phyloP scores from a whole-genome alignment of 1,140 invertebrate genomes.

The Semibalanus balanoides region DNA sequence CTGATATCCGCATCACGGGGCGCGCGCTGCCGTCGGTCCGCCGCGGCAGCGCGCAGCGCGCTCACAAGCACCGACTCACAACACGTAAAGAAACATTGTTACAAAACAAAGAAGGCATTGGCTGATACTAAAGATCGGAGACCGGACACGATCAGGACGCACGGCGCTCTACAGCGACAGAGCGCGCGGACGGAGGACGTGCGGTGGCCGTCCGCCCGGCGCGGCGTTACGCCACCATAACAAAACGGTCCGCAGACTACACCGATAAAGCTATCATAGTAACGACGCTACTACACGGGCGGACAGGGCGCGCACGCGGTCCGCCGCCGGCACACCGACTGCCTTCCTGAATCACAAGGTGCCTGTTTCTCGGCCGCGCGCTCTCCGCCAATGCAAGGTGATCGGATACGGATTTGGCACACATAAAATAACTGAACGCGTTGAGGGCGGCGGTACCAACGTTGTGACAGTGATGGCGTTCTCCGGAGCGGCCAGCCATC shows the following conservation, averaged over 20 bases:
- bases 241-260: not conserved
- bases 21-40: too few relatives aligned
- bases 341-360: too few relatives aligned
- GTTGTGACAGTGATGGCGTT: too few relatives aligned
- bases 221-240: not conserved
- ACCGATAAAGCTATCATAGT: not conserved
- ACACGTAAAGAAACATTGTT: not conserved
- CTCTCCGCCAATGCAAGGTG: too few relatives aligned
- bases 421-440: conserved; percentile 1
- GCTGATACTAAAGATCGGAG: not conserved
- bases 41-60: too few relatives aligned
- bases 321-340: too few relatives aligned
- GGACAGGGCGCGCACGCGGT: not conserved
- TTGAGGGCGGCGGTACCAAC: not conserved
- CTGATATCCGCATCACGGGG: too few relatives aligned
- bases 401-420: not conserved
- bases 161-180: not conserved
- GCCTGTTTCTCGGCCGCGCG: too few relatives aligned
- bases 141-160: not conserved
- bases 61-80: not conserved
- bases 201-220: not conserved
- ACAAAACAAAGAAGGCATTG: not conserved
- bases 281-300: not conserved
- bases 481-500: too few relatives aligned
- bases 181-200: not conserved